Conservation (phyloP, 1,140 invertebrate genomes). For the Procambarus clarkii region DNA sequence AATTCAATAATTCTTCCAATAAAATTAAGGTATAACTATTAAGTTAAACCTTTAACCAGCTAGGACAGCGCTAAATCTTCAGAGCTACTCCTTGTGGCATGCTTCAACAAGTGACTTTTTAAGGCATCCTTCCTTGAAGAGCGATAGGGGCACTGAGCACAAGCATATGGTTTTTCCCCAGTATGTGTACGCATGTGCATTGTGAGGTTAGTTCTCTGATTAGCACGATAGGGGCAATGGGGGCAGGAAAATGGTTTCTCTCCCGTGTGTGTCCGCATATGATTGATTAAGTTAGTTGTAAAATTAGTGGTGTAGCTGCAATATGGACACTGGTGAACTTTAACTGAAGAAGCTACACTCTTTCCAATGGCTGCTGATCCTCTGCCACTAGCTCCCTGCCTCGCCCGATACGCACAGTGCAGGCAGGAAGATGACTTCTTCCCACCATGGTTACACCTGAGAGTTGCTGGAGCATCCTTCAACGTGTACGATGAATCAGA, state of each 20-base stretch:
- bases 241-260: conserved; percentile 61
- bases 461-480: conserved; percentile 34
- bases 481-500: conserved; percentile 35
- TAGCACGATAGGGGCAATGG: conserved; percentile 60
- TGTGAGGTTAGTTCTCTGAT: conserved; percentile 63
- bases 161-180: conserved; percentile 62
- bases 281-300: conserved; percentile 62
- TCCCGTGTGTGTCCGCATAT: conserved; percentile 64
- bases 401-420: conserved; percentile 10
- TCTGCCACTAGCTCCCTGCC: conserved; percentile 6
- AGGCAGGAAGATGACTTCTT: conserved; percentile 53
- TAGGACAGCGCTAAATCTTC: conserved; percentile 33
- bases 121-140: conserved; percentile 62
- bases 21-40: neutral
- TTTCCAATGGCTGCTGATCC: conserved; percentile 17
- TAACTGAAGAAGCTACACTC: conserved; percentile 27
- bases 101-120: conserved; percentile 57
- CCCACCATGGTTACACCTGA: conserved; percentile 45
- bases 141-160: conserved; percentile 51
- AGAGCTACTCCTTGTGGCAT: neutral
- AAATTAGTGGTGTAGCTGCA: conserved; percentile 63
- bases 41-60: neutral
- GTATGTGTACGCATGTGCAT: conserved; percentile 67
- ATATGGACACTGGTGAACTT: conserved; percentile 55
- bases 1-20: neutral